phyloP scores from a whole-genome alignment of 2,888 invertebrate species.

The Pandemis cinnamomeana region DNA sequence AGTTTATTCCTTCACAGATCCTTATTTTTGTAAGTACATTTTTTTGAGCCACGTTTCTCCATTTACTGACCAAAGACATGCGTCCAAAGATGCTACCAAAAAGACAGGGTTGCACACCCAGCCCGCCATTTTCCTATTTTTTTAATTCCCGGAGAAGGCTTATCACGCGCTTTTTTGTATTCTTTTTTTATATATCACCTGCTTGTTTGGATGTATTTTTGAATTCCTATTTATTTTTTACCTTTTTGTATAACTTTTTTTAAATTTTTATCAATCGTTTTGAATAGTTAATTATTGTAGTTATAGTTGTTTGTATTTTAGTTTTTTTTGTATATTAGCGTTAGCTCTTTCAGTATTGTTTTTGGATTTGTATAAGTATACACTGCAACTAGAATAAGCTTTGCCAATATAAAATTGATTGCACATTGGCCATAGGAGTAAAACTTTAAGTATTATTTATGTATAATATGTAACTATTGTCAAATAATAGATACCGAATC shows the following conservation, averaged over 20 bases:
- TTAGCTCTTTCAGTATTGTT: slow-evolving; percentile 69
- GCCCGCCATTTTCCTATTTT: slow-evolving; percentile 62
- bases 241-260: slow-evolving; percentile 76
- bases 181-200: slow-evolving; percentile 57
- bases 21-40: slow-evolving; percentile 61
- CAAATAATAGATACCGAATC: slow-evolving; percentile 42
- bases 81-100: slow-evolving; percentile 71
- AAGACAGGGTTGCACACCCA: slow-evolving; percentile 62
- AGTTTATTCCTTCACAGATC: slow-evolving; percentile 52
- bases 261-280: slow-evolving; percentile 54
- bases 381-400: slow-evolving; percentile 64
- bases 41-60: slow-evolving; percentile 60
- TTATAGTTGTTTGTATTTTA: slow-evolving; percentile 41
- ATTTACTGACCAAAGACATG: slow-evolving; percentile 71
- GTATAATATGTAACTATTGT: slow-evolving; percentile 56
- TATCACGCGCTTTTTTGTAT: slow-evolving; percentile 55
- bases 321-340: slow-evolving; percentile 58
- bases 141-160: slow-evolving; percentile 60
- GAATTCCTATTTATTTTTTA: slow-evolving; percentile 78
- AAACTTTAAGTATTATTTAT: slow-evolving; percentile 59
- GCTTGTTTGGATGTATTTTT: slow-evolving; percentile 77
- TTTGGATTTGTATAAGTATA: slow-evolving; percentile 55
- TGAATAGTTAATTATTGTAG: slow-evolving; percentile 47
- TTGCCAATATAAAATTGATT: slow-evolving; percentile 59
- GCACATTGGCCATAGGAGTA: slow-evolving; percentile 72